A percentile compares a stretch with the other conserved stretches of the same genome.
These are phyloP conservation scores for Dicyrtoma fusca DNA, from an alignment of 2,888 invertebrate genomes.

Conservation along the genomic window DNA sequence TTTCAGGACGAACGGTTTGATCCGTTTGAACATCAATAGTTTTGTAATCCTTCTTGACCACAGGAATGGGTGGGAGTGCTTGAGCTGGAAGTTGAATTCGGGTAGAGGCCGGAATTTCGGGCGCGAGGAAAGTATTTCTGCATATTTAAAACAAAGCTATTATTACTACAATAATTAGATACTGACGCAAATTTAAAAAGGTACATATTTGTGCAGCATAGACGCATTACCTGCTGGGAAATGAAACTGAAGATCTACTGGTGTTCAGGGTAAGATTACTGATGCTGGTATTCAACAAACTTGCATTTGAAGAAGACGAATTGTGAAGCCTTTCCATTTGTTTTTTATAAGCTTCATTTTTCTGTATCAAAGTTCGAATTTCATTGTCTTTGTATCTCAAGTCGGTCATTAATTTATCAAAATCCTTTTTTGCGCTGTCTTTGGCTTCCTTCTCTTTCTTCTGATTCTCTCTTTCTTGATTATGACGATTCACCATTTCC, in stretches of 20 bases:
- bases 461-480: not conserved
- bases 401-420: not conserved
- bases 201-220: too few species aligned
- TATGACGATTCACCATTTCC: constrained; percentile 13
- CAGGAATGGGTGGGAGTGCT: not conserved
- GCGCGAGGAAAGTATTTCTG: not conserved
- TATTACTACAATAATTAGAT: too few species aligned
- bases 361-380: not conserved
- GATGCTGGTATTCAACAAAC: not conserved
- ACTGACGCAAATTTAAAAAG: too few species aligned
- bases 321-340: constrained; percentile 5
- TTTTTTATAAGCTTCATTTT: constrained; percentile 5
- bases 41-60: not conserved
- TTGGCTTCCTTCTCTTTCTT: not conserved
- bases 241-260: not conserved
- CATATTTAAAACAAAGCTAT: not conserved
- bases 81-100: not conserved
- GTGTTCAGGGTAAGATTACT: not conserved
- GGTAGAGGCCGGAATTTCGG: not conserved
- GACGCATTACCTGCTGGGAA: not conserved
- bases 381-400: constrained; percentile 4
- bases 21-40: constrained; percentile 4
- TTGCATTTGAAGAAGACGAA: not conserved
- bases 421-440: not conserved
- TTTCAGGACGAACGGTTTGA: constrained; percentile 6